Evolutionary conservation across 35 echinoderm and acorn worm genomes (phyloP).

Genomic region (Amphiura filiformis): DNA sequence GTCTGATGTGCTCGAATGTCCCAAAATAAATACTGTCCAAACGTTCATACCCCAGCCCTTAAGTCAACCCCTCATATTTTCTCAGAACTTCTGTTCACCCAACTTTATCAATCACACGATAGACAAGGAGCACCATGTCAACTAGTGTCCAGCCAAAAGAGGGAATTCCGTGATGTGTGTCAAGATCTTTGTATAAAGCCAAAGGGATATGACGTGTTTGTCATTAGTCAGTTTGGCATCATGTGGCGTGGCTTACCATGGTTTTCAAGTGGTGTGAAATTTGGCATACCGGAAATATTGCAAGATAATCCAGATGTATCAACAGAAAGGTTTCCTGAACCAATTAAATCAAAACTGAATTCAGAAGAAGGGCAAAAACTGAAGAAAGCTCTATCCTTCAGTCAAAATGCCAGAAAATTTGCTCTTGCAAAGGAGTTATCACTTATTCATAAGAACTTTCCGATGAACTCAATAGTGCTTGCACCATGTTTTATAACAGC

Average conservation of each 20-base stretch:
- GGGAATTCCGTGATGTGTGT: slow-evolving; percentile 78
- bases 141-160: slow-evolving; percentile 11
- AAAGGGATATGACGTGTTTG: slow-evolving; percentile 35
- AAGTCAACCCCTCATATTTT: slow-evolving; percentile 71
- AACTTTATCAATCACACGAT: slow-evolving; percentile 63
- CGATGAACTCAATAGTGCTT: slow-evolving; percentile 49
- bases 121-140: slow-evolving; percentile 15
- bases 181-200: slow-evolving; percentile 48
- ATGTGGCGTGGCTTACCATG: slow-evolving; percentile 55
- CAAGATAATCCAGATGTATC: slow-evolving; percentile 37
- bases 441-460: slow-evolving; percentile 25
- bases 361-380: slow-evolving; percentile 58
- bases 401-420: slow-evolving; percentile 70
- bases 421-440: slow-evolving; percentile 64
- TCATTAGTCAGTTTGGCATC: slow-evolving; percentile 57
- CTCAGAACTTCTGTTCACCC: slow-evolving; percentile 47
- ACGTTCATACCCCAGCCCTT: too few species aligned
- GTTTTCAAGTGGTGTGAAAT: slow-evolving; percentile 78
- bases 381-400: slow-evolving; percentile 56
- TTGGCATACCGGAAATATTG: slow-evolving; percentile 71
- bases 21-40: too few species aligned
- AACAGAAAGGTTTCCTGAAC: slow-evolving; percentile 35
- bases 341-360: slow-evolving; percentile 50
- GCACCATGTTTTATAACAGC: slow-evolving; percentile 50
- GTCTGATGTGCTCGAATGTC: too few species aligned